A percentile compares a stretch with the other conserved stretches of the same genome.
Conservation (phyloP, 2,888 invertebrate species). For the Autographa pulchrina region DNA sequence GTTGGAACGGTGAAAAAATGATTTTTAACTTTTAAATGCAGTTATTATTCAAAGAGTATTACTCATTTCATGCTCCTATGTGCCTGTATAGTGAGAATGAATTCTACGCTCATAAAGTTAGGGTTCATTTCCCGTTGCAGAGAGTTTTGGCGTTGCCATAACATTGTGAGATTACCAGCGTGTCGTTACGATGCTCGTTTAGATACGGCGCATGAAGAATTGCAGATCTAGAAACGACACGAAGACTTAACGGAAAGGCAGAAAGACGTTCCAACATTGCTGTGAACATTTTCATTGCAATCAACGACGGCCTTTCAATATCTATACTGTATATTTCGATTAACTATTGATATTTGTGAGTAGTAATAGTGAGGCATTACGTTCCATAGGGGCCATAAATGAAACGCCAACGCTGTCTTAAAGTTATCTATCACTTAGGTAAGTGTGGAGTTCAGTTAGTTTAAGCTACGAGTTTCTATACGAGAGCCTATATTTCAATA, state of each 20-base stretch:
- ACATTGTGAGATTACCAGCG: conserved; percentile 83
- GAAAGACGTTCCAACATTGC: conserved; percentile 44
- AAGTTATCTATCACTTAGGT: conserved; percentile 12
- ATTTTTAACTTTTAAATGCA: conserved; percentile 62
- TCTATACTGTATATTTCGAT: conserved; percentile 13
- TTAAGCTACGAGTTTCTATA: background rate
- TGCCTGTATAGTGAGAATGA: conserved; percentile 44
- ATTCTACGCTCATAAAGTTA: conserved; percentile 54
- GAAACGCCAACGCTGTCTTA: conserved; percentile 10
- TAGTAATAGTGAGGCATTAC: background rate
- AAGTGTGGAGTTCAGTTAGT: conserved; percentile 18
- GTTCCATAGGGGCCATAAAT: conserved; percentile 19
- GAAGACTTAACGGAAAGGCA: conserved; percentile 69
- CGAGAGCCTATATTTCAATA: conserved; percentile 15
- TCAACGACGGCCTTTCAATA: conserved; percentile 2
- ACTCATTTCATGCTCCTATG: conserved; percentile 64
- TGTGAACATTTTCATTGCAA: conserved; percentile 31
- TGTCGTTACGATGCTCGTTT: conserved; percentile 88
- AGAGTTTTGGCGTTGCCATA: conserved; percentile 62
- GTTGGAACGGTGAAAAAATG: conserved; percentile 51
- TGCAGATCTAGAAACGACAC: conserved; percentile 81
- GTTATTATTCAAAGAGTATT: conserved; percentile 70
- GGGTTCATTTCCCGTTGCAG: conserved; percentile 65
- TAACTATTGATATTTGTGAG: conserved; percentile 13
- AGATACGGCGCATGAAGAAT: conserved; percentile 86